A percentile compares a stretch with the other conserved stretches of the same genome.
These are phyloP conservation scores for Cataglyphis hispanica DNA, from an alignment of 1,140 invertebrate genomes.

Conservation along the genomic window DNA sequence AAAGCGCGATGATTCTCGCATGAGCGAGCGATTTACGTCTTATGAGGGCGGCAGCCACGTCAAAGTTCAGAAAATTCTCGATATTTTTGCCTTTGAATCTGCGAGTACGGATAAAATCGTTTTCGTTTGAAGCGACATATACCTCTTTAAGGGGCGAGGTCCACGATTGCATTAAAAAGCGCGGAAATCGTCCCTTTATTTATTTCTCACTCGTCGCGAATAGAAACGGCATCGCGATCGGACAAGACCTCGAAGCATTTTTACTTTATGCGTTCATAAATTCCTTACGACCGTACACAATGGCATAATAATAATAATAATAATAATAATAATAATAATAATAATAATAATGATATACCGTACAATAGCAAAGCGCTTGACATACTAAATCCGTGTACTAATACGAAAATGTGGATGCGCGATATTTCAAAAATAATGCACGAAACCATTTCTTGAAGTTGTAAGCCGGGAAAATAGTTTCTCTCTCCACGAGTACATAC, in stretches of 20 bases:
- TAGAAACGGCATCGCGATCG: not conserved
- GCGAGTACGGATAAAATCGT: conserved; percentile 48
- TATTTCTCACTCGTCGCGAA: conserved; percentile 11
- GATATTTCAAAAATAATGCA: not conserved
- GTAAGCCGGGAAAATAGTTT: conserved; percentile 27
- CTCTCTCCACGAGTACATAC: not conserved
- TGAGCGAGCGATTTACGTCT: conserved; percentile 55
- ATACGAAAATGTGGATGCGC: conserved; percentile 1
- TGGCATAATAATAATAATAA: not conserved
- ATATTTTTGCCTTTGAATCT: conserved; percentile 49
- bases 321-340: too few relatives aligned
- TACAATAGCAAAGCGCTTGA: not conserved
- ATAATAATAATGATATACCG: too few relatives aligned
- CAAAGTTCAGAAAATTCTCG: conserved; percentile 57
- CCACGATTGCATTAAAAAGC: conserved; percentile 25
- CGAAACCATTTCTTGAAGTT: conserved; percentile 1
- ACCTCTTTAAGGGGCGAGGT: not conserved
- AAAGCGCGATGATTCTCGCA: conserved; percentile 54
- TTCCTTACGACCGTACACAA: not conserved
- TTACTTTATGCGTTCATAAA: conserved; percentile 7
- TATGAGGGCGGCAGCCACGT: conserved; percentile 36
- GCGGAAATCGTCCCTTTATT: conserved; percentile 21
- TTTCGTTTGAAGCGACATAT: conserved; percentile 18
- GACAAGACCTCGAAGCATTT: conserved; percentile 17
- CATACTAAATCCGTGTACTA: conserved; percentile 6